phyloP scores from a whole-genome alignment of 1,140 invertebrate genomes.

The Lepidostoma basale region DNA sequence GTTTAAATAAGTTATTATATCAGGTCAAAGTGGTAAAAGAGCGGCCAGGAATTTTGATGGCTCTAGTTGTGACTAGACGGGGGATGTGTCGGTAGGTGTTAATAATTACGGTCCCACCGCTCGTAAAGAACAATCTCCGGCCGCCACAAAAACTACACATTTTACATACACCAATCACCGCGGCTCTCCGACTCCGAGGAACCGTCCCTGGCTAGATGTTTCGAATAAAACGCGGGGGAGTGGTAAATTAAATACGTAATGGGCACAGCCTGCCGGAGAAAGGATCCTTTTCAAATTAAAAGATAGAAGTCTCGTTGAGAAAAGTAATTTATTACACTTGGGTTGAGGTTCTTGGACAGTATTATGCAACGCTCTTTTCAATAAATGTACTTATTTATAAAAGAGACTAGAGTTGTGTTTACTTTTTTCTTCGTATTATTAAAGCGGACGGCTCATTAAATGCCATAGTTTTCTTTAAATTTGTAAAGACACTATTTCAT shows the following conservation, averaged over 20 bases:
- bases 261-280: background rate
- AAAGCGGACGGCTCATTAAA: too few relatives aligned
- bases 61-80: conserved; percentile 1
- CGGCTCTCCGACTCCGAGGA: background rate
- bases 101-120: conserved; percentile 32
- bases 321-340: background rate
- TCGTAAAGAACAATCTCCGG: conserved; percentile 14
- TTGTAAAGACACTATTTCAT: too few relatives aligned
- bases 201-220: background rate
- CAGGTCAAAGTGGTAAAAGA: too few relatives aligned
- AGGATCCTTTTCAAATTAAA: conserved; percentile 14
- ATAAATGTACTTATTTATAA: too few relatives aligned
- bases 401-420: too few relatives aligned
- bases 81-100: conserved; percentile 39
- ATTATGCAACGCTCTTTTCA: too few relatives aligned
- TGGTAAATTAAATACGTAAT: conserved; percentile 4
- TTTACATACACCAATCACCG: conserved; percentile 16
- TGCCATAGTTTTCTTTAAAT: too few relatives aligned
- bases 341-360: too few relatives aligned
- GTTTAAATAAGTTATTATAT: too few relatives aligned
- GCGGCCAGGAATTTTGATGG: background rate
- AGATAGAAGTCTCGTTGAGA: too few relatives aligned
- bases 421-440: too few relatives aligned
- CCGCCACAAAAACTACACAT: conserved; percentile 17
- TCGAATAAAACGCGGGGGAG: conserved; percentile 1